Evolutionary conservation across 2,888 invertebrate species (phyloP).

Genomic region (Plagodis pulveraria): DNA sequence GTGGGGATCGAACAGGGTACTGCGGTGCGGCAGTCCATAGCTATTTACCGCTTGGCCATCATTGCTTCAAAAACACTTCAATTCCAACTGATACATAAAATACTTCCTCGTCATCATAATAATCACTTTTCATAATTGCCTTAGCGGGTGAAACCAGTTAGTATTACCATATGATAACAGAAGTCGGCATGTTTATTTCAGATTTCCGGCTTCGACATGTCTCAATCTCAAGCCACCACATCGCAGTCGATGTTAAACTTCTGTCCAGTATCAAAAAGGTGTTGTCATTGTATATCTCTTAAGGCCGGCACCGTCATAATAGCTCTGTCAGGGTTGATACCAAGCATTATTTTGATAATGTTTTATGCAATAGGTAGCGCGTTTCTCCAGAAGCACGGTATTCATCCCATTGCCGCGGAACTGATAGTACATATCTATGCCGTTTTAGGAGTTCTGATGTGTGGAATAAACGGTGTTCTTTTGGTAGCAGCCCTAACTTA

Average conservation of each 20-base stretch:
- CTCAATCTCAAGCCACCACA: not conserved
- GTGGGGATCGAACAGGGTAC: too few species aligned
- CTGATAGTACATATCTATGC: slow-evolving; percentile 50
- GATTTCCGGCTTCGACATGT: not conserved
- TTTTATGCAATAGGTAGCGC: slow-evolving; percentile 38
- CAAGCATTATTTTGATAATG: slow-evolving; percentile 46
- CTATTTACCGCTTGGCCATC: too few species aligned
- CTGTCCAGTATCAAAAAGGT: slow-evolving; percentile 45
- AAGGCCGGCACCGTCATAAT: slow-evolving; percentile 56
- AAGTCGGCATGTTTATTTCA: not conserved
- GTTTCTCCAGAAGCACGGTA: slow-evolving; percentile 38
- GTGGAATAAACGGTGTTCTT: slow-evolving; percentile 48
- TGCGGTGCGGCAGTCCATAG: too few species aligned
- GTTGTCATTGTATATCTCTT: slow-evolving; percentile 53
- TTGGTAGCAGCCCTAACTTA: slow-evolving; percentile 52
- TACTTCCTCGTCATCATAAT: too few species aligned
- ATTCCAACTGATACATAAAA: too few species aligned
- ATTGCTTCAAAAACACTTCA: too few species aligned
- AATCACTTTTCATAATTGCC: too few species aligned
- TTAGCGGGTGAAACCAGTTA: too few species aligned
- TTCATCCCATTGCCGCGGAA: slow-evolving; percentile 31
- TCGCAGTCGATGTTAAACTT: slow-evolving; percentile 32
- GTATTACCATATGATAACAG: too few species aligned
- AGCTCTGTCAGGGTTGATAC: slow-evolving; percentile 49
- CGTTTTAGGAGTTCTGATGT: slow-evolving; percentile 50